Percentiles rank a stretch among this genome's conserved stretches.
Conservation (phyloP, 92 coral and sea anemone species). For the Siderastrea radians region DNA sequence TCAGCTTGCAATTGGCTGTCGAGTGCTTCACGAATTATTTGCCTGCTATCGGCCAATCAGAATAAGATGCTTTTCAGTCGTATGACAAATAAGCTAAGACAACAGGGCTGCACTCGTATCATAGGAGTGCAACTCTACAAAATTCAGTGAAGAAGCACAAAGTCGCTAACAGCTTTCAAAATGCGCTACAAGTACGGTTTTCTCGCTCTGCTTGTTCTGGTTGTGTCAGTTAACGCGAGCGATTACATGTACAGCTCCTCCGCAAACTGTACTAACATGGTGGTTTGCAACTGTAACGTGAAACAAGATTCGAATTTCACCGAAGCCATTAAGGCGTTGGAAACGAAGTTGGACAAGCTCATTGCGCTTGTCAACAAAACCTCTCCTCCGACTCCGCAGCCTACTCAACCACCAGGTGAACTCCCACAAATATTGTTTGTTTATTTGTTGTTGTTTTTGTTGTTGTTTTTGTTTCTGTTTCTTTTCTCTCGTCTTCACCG, state of each 20-base stretch:
- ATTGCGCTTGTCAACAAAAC: not conserved
- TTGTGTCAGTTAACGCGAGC: not conserved
- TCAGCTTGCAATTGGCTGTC: no score
- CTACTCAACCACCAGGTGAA: not conserved
- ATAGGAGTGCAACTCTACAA: not conserved
- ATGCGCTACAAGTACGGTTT: not conserved
- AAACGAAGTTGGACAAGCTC: not conserved
- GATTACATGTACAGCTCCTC: not conserved
- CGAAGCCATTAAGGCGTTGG: not conserved
- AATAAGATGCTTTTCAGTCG: not conserved
- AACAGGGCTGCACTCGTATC: not conserved
- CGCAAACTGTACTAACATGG: not conserved
- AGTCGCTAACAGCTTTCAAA: not conserved
- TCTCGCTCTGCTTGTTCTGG: not conserved
- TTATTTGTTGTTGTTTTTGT: not conserved
- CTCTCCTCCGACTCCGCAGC: not conserved
- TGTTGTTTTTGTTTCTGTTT: not conserved
- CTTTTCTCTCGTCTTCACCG: no score
- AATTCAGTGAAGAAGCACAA: not conserved
- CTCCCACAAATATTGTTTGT: not conserved
- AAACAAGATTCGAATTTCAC: not conserved
- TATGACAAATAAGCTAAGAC: not conserved
- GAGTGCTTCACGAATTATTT: not conserved
- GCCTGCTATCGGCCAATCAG: not conserved
- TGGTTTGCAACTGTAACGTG: not conserved